Evolutionary conservation across 2,113 vertebrate genomes (phyloP), one percentile per base, ranked within the genome.

Genomic region (Sturnira hondurensis): DNA sequence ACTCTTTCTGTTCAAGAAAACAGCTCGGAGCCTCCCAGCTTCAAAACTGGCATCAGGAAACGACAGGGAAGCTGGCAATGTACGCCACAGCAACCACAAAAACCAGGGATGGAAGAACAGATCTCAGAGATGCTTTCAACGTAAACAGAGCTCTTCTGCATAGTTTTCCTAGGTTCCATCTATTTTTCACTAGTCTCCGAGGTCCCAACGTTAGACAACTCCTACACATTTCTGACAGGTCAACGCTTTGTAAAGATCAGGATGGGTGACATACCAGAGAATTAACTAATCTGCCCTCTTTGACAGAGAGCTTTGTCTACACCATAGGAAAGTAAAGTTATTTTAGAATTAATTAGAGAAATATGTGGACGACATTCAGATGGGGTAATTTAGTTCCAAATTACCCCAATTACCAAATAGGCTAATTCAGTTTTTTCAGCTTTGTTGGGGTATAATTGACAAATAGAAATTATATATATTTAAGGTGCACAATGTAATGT

Each of bases 111-210:
- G 67, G 33, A 63, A 81, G 56, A 67, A 14, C 0, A 4, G 56
- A 71, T 87, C 50, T 36, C 56, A 31, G 38, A 54, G 5, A 38
- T 0, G 24, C 54, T 61, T 54, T 78, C 17, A 56, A 52, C 14
- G 7, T 24, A 81, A 65, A 17, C 63, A 58, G 10, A 84, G n/a
- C 13, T 28, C 58, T 41, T 80, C 47, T 6, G 22, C 65, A 65
- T 31, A 36, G 17, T 31, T 89, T 80, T 41, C 68, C 85, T 33
- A 17, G 36, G 61, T 54, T 76, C 63, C 28, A 94, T 93, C 80
- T 88, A 88, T 83, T 96, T 93, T 95, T 90, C 82, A 83, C 96
- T 73, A 58, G 71, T 89, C 94, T 91, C 91, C 7, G 68, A 74
- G 86, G 88, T 67, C 73, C 43, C 63, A 38, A 13, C 63, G 77